A percentile compares a stretch with the other conserved stretches of the same genome.
Conservation (phyloP, 1,140 invertebrate genomes). For the Diorhabda carinulata region DNA sequence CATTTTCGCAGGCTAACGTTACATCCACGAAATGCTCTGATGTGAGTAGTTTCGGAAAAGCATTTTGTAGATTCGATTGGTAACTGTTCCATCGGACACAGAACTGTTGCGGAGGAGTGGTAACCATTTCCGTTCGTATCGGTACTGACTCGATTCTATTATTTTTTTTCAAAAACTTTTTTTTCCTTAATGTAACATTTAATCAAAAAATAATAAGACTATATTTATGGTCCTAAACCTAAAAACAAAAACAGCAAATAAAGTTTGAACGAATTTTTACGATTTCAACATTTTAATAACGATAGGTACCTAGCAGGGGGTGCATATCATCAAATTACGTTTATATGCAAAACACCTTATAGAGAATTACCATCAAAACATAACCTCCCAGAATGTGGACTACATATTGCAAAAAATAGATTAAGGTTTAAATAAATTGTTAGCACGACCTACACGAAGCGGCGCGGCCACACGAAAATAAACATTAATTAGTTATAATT, state of each 20-base stretch:
- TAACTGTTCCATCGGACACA: constrained; percentile 84
- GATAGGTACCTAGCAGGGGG: constrained; percentile 22
- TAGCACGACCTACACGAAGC: constrained; percentile 11
- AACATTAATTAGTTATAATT: constrained; percentile 25
- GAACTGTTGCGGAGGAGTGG: constrained; percentile 59
- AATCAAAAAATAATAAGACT: background rate
- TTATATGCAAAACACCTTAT: constrained; percentile 5
- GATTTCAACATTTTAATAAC: constrained; percentile 1
- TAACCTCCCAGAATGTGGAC: constrained; percentile 30
- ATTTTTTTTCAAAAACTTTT: background rate
- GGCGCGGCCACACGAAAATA: constrained; percentile 24
- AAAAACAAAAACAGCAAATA: background rate
- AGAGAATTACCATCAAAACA: constrained; percentile 35
- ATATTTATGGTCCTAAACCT: constrained; percentile 4
- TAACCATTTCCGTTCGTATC: background rate
- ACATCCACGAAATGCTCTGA: constrained; percentile 88
- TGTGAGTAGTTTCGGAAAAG: constrained; percentile 72
- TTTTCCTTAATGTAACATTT: background rate
- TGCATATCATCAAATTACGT: background rate
- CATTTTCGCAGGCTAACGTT: constrained; percentile 81
- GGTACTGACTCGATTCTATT: too few species aligned
- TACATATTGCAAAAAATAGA: constrained; percentile 12
- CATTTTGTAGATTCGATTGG: constrained; percentile 74
- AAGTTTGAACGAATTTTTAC: background rate
- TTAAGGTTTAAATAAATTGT: constrained; percentile 16